Evolutionary conservation across 2,797 vertebrate genomes (phyloP).

Genomic region (Cheirogaleus major): DNA sequence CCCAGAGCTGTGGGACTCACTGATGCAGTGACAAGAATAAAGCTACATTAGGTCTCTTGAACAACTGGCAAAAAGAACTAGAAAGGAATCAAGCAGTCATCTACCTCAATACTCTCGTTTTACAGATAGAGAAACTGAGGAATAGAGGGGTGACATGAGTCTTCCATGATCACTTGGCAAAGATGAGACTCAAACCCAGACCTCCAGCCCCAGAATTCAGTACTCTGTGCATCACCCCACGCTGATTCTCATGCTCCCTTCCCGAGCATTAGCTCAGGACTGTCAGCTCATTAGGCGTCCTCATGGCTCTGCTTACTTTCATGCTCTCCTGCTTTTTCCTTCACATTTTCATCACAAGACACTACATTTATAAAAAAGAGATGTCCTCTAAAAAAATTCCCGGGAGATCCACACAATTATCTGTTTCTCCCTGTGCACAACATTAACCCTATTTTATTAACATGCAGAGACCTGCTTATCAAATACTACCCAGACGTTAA

Average conservation of each 20-base stretch:
- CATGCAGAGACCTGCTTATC: neutral
- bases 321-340: neutral
- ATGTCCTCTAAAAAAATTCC: neutral
- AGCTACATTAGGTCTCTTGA: neutral
- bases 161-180: neutral
- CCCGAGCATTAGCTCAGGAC: no score
- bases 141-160: neutral
- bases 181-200: neutral
- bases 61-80: neutral
- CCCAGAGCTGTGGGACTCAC: neutral
- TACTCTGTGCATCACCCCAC: rapidly evolving
- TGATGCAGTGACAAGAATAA: neutral
- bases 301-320: neutral
- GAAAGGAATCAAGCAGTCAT: neutral
- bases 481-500: constrained; percentile 30
- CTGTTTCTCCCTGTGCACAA: constrained; percentile 1
- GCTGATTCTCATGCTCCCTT: neutral
- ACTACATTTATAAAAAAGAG: constrained; percentile 1
- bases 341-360: neutral
- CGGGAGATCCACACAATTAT: constrained; percentile 12
- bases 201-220: neutral
- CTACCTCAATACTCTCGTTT: neutral
- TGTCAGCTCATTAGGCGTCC: neutral
- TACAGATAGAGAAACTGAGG: neutral
- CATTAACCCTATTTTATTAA: constrained; percentile 24